Conservation (phyloP, 2,888 invertebrate species). For the Rhagium mordax region DNA sequence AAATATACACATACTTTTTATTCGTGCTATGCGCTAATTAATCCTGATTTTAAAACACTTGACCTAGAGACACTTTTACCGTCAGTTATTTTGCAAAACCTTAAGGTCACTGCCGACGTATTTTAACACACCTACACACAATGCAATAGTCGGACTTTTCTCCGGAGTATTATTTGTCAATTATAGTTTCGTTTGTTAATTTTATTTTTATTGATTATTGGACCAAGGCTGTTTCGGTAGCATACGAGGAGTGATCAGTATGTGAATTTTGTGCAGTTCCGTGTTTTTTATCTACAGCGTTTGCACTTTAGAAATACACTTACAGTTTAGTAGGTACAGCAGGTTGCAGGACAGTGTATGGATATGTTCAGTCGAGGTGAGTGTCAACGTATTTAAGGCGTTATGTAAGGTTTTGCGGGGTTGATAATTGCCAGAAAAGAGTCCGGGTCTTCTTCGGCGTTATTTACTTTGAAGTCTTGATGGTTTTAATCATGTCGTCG, state of each 20-base stretch:
- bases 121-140: slow-evolving; percentile 23
- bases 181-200: neutral
- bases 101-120: slow-evolving; percentile 32
- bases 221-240: neutral
- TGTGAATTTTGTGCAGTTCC: neutral
- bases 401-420: no score
- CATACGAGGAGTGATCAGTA: neutral
- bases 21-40: neutral
- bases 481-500: no score
- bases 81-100: slow-evolving; percentile 19
- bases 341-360: no score
- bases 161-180: neutral
- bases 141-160: neutral
- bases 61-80: slow-evolving; percentile 43
- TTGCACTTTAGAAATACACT: no score
- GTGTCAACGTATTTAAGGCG: no score
- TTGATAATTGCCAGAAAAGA: no score
- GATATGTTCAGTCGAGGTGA: no score
- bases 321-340: no score
- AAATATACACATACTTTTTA: neutral
- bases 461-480: no score
- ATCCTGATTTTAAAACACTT: slow-evolving; percentile 15
- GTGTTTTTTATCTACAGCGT: no score
- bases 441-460: no score
- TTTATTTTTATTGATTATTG: neutral